A percentile compares a stretch with the other conserved stretches of the same genome.
Evolutionary conservation across 2,797 vertebrate species (phyloP).

Genomic region (Columba guinea): DNA sequence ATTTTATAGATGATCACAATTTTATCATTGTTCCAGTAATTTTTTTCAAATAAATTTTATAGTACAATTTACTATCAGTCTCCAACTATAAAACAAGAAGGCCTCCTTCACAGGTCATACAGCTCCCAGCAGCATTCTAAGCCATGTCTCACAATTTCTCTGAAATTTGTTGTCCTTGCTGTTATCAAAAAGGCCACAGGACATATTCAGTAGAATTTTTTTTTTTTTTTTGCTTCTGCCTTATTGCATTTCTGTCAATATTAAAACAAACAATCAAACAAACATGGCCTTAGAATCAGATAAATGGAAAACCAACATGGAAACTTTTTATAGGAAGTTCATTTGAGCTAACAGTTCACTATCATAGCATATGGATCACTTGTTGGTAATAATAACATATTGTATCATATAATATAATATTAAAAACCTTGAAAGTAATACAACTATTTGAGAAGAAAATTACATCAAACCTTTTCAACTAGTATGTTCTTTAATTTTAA

Average conservation of each 20-base stretch:
- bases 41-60: not conserved
- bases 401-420: not conserved
- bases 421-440: not conserved
- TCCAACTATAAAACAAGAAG: not conserved
- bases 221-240: not conserved
- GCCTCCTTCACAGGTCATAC: not conserved
- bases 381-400: not conserved
- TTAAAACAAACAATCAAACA: not conserved
- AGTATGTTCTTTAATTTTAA: not conserved
- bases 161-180: not conserved
- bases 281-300: not conserved
- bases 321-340: not conserved
- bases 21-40: constrained; percentile 1
- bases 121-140: not conserved
- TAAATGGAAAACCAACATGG: not conserved
- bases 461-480: not conserved
- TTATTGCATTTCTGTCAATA: not conserved
- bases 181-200: not conserved
- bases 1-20: not conserved
- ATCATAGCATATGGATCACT: not conserved
- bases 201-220: not conserved
- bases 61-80: not conserved
- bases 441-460: not conserved
- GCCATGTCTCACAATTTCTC: not conserved
- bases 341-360: not conserved